A percentile compares a stretch with the other conserved stretches of the same genome.
Evolutionary conservation across 2,113 vertebrate genomes (phyloP).

Genomic region (Lamprologus ornatipinnis): DNA sequence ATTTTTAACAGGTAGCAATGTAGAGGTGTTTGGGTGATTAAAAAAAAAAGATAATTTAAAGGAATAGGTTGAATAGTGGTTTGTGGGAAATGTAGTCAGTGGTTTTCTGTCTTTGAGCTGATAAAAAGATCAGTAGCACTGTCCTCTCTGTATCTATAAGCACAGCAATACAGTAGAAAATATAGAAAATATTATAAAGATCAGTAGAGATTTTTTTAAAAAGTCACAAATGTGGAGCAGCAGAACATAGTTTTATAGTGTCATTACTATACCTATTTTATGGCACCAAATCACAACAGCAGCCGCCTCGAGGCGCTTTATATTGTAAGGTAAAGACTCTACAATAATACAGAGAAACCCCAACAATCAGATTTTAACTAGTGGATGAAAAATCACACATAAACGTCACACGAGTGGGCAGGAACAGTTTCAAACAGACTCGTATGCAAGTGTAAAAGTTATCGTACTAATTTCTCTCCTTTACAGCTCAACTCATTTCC

Average conservation of each 20-base stretch:
- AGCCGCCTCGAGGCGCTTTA: accelerated
- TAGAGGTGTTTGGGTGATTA: neutral
- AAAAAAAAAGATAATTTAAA: neutral
- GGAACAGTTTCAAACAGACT: neutral
- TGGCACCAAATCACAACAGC: neutral
- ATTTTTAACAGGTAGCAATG: neutral
- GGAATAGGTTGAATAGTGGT: neutral
- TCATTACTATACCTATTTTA: neutral
- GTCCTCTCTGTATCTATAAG: neutral
- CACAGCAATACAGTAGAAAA: neutral
- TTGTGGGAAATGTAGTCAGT: neutral
- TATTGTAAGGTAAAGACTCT: neutral
- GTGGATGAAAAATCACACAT: neutral
- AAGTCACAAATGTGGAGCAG: neutral
- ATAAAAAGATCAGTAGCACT: neutral
- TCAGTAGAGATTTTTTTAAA: accelerated
- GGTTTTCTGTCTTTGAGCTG: neutral
- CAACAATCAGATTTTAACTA: neutral
- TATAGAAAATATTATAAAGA: neutral
- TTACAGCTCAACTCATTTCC: neutral
- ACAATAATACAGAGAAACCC: neutral
- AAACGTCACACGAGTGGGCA: accelerated
- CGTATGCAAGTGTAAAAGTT: neutral
- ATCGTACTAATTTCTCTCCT: neutral
- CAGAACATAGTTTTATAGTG: neutral